Conservation (phyloP, 2,888 invertebrate species). For the Ptycholaimellus sp. region DNA sequence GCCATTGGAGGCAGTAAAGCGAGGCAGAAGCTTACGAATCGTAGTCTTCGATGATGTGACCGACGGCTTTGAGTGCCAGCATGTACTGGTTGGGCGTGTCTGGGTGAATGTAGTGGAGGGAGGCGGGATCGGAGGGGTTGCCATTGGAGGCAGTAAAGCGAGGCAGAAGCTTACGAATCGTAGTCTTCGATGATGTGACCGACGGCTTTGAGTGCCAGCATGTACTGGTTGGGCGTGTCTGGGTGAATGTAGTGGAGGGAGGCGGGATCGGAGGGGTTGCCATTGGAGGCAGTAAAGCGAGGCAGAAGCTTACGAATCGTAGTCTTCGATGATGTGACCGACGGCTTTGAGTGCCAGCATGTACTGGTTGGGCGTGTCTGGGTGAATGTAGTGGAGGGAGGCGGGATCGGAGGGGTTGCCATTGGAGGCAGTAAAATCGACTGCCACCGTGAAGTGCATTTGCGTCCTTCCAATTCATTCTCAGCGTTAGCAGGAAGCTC, state of each 20-base stretch:
- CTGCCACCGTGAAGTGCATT: conserved; percentile 31
- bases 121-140: conserved; percentile 20
- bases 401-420: conserved; percentile 26
- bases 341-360: conserved; percentile 30
- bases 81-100: conserved; percentile 29
- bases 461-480: conserved; percentile 29
- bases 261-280: conserved; percentile 22
- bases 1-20: too few species aligned
- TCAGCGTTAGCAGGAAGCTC: too few species aligned
- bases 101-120: conserved; percentile 27
- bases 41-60: too few species aligned
- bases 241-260: conserved; percentile 27
- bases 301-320: background rate
- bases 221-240: conserved; percentile 29
- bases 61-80: conserved; percentile 30
- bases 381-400: conserved; percentile 29
- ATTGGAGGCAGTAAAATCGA: conserved; percentile 34
- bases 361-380: conserved; percentile 31
- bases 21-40: conserved; percentile 24
- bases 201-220: conserved; percentile 29
- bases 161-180: conserved; percentile 1
- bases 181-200: conserved; percentile 30
- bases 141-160: conserved; percentile 31
- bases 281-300: conserved; percentile 30
- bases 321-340: conserved; percentile 20